These are phyloP conservation scores for Epizoanthus fatuus DNA, from an alignment of 92 coral and sea anemone species.

Conservation along the genomic window DNA sequence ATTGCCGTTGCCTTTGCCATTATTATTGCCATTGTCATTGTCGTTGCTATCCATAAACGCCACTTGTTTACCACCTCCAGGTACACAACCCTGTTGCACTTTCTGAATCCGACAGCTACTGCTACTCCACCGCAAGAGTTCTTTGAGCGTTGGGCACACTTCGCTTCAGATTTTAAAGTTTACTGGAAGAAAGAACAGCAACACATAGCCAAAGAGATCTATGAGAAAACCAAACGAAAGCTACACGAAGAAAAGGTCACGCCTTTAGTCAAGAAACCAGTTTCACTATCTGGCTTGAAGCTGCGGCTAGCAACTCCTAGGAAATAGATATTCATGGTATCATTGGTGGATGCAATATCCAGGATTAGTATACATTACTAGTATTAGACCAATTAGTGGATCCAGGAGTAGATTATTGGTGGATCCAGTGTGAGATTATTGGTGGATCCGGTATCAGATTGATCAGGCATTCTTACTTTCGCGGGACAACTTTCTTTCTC, in stretches of 20 bases:
- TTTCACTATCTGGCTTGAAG: constrained; percentile 80
- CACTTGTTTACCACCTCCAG: constrained; percentile 36
- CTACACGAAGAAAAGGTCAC: constrained; percentile 80
- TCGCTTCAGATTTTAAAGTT: constrained; percentile 78
- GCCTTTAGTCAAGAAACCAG: constrained; percentile 79
- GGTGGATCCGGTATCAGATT: not conserved
- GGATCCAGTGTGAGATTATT: not conserved
- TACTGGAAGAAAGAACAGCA: constrained; percentile 93
- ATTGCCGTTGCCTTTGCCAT: no score
- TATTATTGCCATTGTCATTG: no score
- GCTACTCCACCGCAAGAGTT: constrained; percentile 83
- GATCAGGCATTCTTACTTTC: not conserved
- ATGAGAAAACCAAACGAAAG: constrained; percentile 85
- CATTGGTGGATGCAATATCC: not conserved
- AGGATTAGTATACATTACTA: not conserved
- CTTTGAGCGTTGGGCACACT: constrained; percentile 84
- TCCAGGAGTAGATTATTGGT: not conserved
- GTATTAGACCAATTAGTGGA: not conserved
- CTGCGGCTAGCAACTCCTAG: constrained; percentile 80
- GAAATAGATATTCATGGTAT: constrained; percentile 16
- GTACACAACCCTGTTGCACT: constrained; percentile 63
- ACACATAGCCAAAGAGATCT: constrained; percentile 80
- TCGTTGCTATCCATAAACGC: no score
- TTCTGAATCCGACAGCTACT: constrained; percentile 64
- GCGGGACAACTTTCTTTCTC: no score